These are phyloP conservation scores for Neodiprion pinetum DNA, from an alignment of 1,140 invertebrate species.

Conservation along the genomic window DNA sequence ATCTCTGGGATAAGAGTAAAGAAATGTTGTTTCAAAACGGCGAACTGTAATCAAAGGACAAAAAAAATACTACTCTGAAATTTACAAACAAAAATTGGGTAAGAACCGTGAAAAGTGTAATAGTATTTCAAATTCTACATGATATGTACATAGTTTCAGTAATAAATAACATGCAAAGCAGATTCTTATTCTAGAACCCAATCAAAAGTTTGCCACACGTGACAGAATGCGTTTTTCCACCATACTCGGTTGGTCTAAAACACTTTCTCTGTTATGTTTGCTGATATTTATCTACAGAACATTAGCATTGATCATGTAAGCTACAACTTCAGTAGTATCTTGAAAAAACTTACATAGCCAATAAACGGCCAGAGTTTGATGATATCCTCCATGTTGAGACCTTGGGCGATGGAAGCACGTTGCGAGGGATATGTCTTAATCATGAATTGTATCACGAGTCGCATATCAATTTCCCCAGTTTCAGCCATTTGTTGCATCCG, in stretches of 20 bases:
- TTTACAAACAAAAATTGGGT: background rate
- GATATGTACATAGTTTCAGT: background rate
- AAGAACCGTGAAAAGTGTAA: background rate
- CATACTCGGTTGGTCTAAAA: background rate
- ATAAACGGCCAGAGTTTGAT: background rate
- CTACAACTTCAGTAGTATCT: background rate
- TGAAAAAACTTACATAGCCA: background rate
- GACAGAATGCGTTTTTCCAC: background rate
- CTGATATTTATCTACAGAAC: background rate
- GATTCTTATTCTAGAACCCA: no score
- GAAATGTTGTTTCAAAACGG: background rate
- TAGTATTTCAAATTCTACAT: background rate
- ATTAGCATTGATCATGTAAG: background rate
- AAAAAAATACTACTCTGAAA: conserved; percentile 1
- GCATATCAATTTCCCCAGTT: background rate
- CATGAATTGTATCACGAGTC: background rate
- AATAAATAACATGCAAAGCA: no score
- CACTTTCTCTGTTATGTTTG: background rate
- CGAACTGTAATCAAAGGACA: background rate
- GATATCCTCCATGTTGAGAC: background rate
- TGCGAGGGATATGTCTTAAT: background rate
- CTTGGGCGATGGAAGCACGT: background rate
- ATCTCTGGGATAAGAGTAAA: background rate
- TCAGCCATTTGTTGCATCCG: background rate
- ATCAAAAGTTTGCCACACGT: no score